phyloP scores from a whole-genome alignment of 2,888 invertebrate genomes.

The Nephrotoma flavescens region DNA sequence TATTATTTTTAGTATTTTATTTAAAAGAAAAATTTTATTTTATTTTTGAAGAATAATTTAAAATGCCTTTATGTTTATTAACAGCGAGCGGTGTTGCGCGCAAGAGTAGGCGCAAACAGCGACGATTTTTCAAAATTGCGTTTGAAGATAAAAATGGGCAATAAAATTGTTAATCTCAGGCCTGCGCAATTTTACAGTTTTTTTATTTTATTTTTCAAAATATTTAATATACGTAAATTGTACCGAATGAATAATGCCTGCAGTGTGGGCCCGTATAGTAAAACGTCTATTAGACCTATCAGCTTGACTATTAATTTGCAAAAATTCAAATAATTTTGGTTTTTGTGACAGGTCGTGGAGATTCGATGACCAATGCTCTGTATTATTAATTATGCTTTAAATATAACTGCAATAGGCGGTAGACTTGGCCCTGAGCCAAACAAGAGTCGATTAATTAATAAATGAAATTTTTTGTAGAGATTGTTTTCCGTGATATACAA shows the following conservation, averaged over 20 bases:
- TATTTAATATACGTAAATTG: too few species aligned
- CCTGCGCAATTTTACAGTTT: too few species aligned
- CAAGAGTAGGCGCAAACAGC: background rate
- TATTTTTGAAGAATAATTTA: background rate
- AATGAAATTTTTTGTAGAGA: background rate
- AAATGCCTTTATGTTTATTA: background rate
- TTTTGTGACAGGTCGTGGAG: background rate
- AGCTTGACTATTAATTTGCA: background rate
- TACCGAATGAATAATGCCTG: background rate
- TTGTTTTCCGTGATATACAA: background rate
- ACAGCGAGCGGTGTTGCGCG: background rate
- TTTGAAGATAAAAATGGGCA: background rate
- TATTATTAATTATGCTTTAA: background rate
- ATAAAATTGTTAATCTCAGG: background rate
- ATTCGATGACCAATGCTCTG: background rate
- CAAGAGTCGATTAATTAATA: background rate
- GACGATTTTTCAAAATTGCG: background rate
- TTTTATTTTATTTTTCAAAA: too few species aligned
- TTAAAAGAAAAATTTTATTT: background rate
- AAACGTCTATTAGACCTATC: background rate
- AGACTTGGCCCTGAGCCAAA: background rate
- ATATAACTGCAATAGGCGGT: background rate
- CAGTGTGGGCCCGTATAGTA: background rate
- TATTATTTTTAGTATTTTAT: background rate
- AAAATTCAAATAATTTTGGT: background rate